phyloP scores from a whole-genome alignment of 2,888 invertebrate genomes.

The Capitulum mitella region DNA sequence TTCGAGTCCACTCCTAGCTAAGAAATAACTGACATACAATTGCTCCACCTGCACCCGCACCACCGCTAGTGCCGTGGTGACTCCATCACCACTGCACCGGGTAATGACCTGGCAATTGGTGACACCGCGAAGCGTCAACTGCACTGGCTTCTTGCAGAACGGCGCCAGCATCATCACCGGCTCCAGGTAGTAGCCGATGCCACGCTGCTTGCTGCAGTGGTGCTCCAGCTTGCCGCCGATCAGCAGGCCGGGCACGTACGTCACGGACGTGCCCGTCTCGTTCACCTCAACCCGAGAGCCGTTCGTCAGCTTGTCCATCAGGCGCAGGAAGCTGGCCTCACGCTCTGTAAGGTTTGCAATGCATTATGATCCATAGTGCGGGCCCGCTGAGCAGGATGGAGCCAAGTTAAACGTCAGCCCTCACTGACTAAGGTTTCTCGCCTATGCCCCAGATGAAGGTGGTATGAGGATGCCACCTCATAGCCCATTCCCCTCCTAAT shows the following conservation, averaged over 20 bases:
- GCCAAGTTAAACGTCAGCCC: no score
- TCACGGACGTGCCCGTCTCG: conserved; percentile 82
- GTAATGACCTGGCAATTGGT: conserved; percentile 60
- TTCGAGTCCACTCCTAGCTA: no score
- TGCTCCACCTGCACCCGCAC: no score
- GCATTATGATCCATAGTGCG: no score
- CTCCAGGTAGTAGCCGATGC: conserved; percentile 83
- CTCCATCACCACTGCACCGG: no score
- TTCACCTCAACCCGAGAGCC: conserved; percentile 83
- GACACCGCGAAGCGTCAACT: conserved; percentile 75
- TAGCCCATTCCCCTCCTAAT: no score
- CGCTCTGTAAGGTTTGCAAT: conserved; percentile 59
- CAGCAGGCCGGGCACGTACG: conserved; percentile 83
- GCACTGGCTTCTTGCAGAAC: conserved; percentile 84
- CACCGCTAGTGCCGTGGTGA: no score
- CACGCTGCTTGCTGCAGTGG: conserved; percentile 71
- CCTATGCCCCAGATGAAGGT: no score
- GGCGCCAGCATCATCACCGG: conserved; percentile 78
- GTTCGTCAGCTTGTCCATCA: conserved; percentile 90
- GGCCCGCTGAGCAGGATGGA: no score
- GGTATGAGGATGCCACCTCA: no score
- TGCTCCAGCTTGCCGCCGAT: conserved; percentile 81
- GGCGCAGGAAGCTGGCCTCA: conserved; percentile 78
- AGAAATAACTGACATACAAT: no score
- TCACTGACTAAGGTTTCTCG: no score